Base-by-base conservation (phyloP, 2,113 vertebrate genomes). In the Epinephelus fuscoguttatus region DNA sequence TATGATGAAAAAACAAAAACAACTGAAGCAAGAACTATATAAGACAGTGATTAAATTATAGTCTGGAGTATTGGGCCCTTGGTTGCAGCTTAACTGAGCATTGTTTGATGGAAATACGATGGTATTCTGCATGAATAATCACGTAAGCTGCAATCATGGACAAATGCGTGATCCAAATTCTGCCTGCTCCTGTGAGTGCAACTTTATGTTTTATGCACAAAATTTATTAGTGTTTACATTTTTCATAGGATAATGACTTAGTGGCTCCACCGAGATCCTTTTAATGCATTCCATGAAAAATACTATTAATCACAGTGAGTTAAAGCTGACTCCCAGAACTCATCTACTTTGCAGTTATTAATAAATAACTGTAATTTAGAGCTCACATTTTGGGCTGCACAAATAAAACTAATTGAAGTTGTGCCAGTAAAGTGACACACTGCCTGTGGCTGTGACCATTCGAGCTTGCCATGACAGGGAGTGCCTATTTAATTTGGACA, bases 101-200 rank as follows among this genome's bases (percentile, higher is more conserved):
- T 70, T 49, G 42, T 62, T 81, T 45, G 27, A 67, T n/a, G 17
- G 62, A 74, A 87, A 76, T 40, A 47, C 70, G 49, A 79, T 17
- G 19, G 57, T 45, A 33, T 84, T 74, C 68, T 56, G 62, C 75
- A 76, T 75, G 67, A 81, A 90, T 75, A 77, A 84, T 75, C 55
- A 66, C 66, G 45, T 66, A 62, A 75, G 49, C 55, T 70, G 68
- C 75, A 81, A 52, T 86, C 81, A 62, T 78, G 62, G 57, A 59
- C 30, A 87, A 84, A 92, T 74, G 40, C 52, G 63, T 40, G 68
- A 69, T 78, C 45, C 50, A 37, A 88, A 70, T 80, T 52, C 17
- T 7, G 27, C 19, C 17, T 64, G n/a, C 55, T 79, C 52, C 56
- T 63, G 61, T 62, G 70, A 64, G 70, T 19, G 10, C 30, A 73